Evolutionary conservation across 2,888 invertebrate species (phyloP).

Genomic region (Drosophila mimica): DNA sequence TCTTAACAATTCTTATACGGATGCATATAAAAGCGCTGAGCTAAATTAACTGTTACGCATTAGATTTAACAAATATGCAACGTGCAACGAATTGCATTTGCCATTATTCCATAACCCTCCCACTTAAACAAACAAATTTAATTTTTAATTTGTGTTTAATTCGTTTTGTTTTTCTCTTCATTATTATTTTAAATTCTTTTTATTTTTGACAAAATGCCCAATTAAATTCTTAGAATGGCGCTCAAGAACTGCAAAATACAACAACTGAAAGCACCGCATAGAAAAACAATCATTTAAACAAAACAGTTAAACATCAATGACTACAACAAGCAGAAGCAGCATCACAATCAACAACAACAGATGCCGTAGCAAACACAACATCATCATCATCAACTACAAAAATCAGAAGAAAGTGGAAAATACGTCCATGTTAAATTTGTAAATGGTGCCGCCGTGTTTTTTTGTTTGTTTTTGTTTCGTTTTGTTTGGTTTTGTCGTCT

Average conservation of each 20-base stretch:
- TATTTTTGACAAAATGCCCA: conserved; percentile 28
- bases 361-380: conserved; percentile 28
- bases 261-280: conserved; percentile 85
- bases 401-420: conserved; percentile 20
- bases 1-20: conserved; percentile 45
- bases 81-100: conserved; percentile 47
- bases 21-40: conserved; percentile 32
- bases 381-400: conserved; percentile 16
- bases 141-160: conserved; percentile 36
- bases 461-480: conserved; percentile 42
- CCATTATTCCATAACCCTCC: background rate
- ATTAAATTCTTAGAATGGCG: conserved; percentile 75
- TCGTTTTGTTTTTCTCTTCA: conserved; percentile 45
- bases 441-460: conserved; percentile 53
- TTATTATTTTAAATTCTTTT: conserved; percentile 30
- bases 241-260: conserved; percentile 85
- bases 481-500: conserved; percentile 42
- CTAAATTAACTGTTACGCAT: conserved; percentile 24
- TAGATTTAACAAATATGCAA: conserved; percentile 22
- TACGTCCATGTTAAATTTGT: conserved; percentile 31
- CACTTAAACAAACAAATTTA: conserved; percentile 6
- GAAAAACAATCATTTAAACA: conserved; percentile 31
- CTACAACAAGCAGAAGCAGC: conserved; percentile 10
- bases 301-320: conserved; percentile 31
- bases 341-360: conserved; percentile 25